Conservation (phyloP, 1,140 invertebrate genomes). For the Watersipora subatra region DNA sequence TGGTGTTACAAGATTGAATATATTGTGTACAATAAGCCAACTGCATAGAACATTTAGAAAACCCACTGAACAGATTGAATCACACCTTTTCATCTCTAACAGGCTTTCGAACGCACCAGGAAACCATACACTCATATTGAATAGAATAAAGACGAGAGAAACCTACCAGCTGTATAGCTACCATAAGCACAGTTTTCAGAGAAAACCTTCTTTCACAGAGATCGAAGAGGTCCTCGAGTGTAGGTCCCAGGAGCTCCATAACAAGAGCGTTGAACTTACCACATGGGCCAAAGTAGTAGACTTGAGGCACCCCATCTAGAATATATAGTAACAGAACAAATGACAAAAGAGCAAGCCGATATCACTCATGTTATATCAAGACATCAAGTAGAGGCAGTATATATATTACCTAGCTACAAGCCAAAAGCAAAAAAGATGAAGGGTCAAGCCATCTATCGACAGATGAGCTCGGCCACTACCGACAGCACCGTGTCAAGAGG, state of each 20-base stretch:
- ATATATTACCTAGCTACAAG: neutral
- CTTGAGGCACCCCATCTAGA: conserved; percentile 92
- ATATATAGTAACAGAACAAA: conserved; percentile 7
- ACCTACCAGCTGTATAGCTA: conserved; percentile 94
- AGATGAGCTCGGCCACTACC: no score
- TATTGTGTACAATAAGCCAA: no score
- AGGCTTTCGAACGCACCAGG: no score
- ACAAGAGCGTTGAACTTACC: conserved; percentile 99
- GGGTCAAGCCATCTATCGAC: no score
- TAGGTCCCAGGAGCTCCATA: conserved; percentile 96
- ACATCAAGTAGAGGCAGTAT: neutral
- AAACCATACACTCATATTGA: no score
- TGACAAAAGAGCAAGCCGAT: neutral
- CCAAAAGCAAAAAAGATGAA: no score
- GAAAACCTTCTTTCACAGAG: conserved; percentile 94
- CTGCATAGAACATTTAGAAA: no score
- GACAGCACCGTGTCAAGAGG: no score
- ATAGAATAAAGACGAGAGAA: no score
- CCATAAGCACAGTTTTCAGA: conserved; percentile 95
- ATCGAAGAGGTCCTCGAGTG: conserved; percentile 97
- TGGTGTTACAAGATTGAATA: no score
- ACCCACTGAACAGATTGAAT: no score
- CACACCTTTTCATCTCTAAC: no score
- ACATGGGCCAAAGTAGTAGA: conserved; percentile 98
- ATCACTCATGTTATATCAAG: neutral